Base-by-base conservation (phyloP, 2,113 vertebrate genomes). In the Cololabis saira region DNA sequence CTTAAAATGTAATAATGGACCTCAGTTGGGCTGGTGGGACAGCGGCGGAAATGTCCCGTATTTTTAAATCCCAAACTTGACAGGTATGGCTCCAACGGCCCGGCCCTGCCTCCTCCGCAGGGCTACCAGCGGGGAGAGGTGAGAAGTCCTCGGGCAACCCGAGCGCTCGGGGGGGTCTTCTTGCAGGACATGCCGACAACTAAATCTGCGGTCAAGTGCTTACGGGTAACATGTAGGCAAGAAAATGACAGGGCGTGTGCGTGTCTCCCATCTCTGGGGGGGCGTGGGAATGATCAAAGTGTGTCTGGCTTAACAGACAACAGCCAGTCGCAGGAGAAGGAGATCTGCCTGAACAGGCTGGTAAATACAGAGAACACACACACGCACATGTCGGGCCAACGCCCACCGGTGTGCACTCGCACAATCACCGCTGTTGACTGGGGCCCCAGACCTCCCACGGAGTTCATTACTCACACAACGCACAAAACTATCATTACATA, bases 231-330 rank as follows among this genome's bases (percentile, higher is more conserved):
- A 42, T 61, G 50, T 48, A 58, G 48, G n/a, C 41, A 53, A n/a
- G 42, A 40, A 59, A 59, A 68, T 27, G 21, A 52, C 19, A 43
- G 9, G 16, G 48, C 49, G 47, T 48, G 53, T 55, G 66, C 30
- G 54, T 74, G 54, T 54, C 9, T 55, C 0, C 24, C 12, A 44
- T 59, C 61, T 59, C 61, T 47, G 64, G 52, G 61, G 48, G 76
- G 53, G 6, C 10, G 43, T 50, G 65, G 79, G 71, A 76, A 48
- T n/a, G 81, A 83, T 80, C 77, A 80, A 80, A 80, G 77, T 63
- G 52, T 45, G 30, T 80, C 77, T 80, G 73, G 17, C 14, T 71
- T 18, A 76, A 57, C 42, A 44, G 68, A 60, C 18, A 15, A 57
- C 61, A 73, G 48, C 68, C 76, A 72, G 76, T 79, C 71, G 76